Evolutionary conservation across 1,140 invertebrate species (phyloP).

Genomic region (Microplitis mediator): DNA sequence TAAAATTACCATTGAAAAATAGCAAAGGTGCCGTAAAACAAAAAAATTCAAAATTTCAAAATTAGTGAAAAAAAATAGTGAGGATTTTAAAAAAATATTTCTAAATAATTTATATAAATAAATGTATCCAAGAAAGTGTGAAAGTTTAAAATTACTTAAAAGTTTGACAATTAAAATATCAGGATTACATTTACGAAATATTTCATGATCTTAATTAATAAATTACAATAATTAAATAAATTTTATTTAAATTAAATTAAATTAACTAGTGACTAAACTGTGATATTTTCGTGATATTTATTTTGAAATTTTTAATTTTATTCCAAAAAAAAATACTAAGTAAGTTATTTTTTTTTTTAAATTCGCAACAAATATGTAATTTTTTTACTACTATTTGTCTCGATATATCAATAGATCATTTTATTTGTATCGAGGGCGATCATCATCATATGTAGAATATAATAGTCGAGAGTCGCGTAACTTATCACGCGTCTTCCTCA

Average conservation of each 20-base stretch:
- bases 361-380: no score
- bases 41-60: no score
- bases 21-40: no score
- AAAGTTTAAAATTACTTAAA: slow-evolving; percentile 36
- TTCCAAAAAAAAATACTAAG: slow-evolving; percentile 24
- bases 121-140: slow-evolving; percentile 31
- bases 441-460: background rate
- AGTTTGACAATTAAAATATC: slow-evolving; percentile 18
- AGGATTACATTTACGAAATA: slow-evolving; percentile 25
- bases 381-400: no score
- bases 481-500: background rate
- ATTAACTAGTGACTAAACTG: background rate
- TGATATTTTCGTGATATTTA: slow-evolving; percentile 13
- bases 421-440: background rate
- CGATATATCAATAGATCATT: no score
- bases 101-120: slow-evolving; percentile 18
- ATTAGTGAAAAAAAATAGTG: no score
- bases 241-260: background rate
- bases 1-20: no score
- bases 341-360: slow-evolving; percentile 19
- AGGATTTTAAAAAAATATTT: background rate
- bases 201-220: slow-evolving; percentile 22
- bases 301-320: slow-evolving; percentile 20
- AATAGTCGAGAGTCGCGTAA: background rate
- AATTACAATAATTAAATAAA: background rate